phyloP scores from a whole-genome alignment of 2,888 invertebrate genomes.

The Dusona sp. region DNA sequence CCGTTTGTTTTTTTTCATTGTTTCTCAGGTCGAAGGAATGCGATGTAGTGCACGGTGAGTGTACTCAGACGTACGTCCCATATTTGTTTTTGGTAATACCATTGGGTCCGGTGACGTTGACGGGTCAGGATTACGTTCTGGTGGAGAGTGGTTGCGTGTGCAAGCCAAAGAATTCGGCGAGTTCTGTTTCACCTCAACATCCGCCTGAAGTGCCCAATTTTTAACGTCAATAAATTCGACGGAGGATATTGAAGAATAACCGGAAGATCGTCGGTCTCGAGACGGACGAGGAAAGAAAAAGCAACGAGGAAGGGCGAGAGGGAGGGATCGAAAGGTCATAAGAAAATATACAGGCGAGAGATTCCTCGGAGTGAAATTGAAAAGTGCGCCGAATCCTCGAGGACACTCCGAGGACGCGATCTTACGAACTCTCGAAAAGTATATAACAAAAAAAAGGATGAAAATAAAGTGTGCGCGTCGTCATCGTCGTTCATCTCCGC shows the following conservation, averaged over 20 bases:
- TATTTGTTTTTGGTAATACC: slow-evolving; percentile 96
- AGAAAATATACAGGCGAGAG: slow-evolving; percentile 4
- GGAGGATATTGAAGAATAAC: not conserved
- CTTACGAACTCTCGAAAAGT: slow-evolving; percentile 32
- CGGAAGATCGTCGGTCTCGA: slow-evolving; percentile 19
- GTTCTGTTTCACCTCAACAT: slow-evolving; percentile 72
- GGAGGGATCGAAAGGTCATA: not conserved
- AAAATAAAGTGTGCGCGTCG: slow-evolving; percentile 12
- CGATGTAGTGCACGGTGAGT: slow-evolving; percentile 94
- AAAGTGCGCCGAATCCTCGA: slow-evolving; percentile 33
- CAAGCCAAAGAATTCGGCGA: slow-evolving; percentile 87
- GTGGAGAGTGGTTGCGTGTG: slow-evolving; percentile 98
- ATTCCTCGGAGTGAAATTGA: slow-evolving; percentile 25
- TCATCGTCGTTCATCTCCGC: not conserved
- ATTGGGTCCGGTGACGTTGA: slow-evolving; percentile 94
- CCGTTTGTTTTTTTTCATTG: not conserved
- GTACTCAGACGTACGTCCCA: slow-evolving; percentile 96
- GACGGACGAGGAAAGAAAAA: slow-evolving; percentile 12
- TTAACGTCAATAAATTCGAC: slow-evolving; percentile 69
- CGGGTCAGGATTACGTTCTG: slow-evolving; percentile 97
- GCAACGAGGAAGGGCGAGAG: slow-evolving; percentile 5
- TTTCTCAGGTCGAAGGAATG: slow-evolving; percentile 93
- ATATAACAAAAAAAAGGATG: not conserved
- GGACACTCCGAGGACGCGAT: slow-evolving; percentile 29
- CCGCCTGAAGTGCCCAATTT: slow-evolving; percentile 79